These are phyloP conservation scores for Ochropleura leucogaster DNA, from an alignment of 2,888 invertebrate species.

Conservation along the genomic window DNA sequence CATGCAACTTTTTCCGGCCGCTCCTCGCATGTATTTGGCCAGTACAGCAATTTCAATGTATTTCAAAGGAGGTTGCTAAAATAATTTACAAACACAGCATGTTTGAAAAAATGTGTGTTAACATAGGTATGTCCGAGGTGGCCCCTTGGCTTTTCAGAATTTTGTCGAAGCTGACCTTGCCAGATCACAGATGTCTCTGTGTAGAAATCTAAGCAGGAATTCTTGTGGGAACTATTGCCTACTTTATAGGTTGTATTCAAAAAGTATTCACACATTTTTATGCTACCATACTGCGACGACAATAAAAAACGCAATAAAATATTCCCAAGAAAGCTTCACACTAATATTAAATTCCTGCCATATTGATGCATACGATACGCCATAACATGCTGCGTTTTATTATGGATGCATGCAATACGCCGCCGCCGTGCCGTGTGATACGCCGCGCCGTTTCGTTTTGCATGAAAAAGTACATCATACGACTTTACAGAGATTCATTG, in stretches of 20 bases:
- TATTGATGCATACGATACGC: slow-evolving; percentile 1
- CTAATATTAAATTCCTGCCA: slow-evolving; percentile 50
- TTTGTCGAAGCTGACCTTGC: neutral
- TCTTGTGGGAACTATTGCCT: neutral
- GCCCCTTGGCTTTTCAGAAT: neutral
- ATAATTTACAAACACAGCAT: too few species aligned
- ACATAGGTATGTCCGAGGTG: neutral
- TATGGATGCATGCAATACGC: slow-evolving; percentile 6
- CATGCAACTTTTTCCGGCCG: too few species aligned
- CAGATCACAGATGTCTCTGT: neutral
- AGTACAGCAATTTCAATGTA: too few species aligned
- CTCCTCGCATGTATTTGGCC: too few species aligned
- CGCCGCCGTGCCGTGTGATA: neutral
- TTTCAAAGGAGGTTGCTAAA: too few species aligned
- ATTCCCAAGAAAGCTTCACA: slow-evolving; percentile 2
- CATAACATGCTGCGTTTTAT: neutral
- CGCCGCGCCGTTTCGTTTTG: neutral
- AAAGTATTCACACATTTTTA: neutral
- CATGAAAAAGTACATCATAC: slow-evolving; percentile 19
- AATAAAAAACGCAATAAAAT: slow-evolving; percentile 29
- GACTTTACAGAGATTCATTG: slow-evolving; percentile 23
- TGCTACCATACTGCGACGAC: neutral
- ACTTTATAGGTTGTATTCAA: neutral
- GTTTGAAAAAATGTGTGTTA: neutral
- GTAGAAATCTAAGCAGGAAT: neutral